A percentile compares a stretch with the other conserved stretches of the same genome.
Conservation (phyloP, 1,140 invertebrate genomes). For the Pseudomyrmex pallidus region DNA sequence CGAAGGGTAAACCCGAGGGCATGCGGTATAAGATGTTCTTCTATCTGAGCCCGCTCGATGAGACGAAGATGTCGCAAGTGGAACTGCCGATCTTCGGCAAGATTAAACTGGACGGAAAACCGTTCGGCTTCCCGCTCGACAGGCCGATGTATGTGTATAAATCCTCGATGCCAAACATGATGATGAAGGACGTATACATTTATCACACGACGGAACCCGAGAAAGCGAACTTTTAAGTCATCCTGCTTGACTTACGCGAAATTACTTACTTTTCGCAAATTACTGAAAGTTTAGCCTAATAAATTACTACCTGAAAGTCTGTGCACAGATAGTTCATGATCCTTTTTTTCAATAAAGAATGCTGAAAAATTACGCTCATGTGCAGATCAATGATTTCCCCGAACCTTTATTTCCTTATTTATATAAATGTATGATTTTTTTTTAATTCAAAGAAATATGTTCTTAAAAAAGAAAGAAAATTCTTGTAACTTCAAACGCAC, state of each 20-base stretch:
- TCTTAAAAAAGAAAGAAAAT: too few relatives aligned
- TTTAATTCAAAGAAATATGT: too few relatives aligned
- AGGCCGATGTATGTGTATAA: slow-evolving; percentile 81
- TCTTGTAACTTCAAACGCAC: too few relatives aligned
- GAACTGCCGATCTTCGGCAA: slow-evolving; percentile 78
- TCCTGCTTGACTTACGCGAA: neutral
- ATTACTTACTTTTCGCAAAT: too few relatives aligned
- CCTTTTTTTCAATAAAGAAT: slow-evolving; percentile 58
- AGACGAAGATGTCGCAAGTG: slow-evolving; percentile 68
- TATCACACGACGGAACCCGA: slow-evolving; percentile 71
- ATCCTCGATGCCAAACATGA: slow-evolving; percentile 82
- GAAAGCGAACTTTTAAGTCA: slow-evolving; percentile 41
- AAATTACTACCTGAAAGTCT: too few relatives aligned
- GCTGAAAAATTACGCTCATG: slow-evolving; percentile 14
- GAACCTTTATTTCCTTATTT: neutral
- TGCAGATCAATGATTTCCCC: neutral
- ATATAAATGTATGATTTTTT: too few relatives aligned
- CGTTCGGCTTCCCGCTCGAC: slow-evolving; percentile 90
- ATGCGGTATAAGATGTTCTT: slow-evolving; percentile 84
- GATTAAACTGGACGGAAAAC: slow-evolving; percentile 84
- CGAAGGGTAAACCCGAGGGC: slow-evolving; percentile 82
- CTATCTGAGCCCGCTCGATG: slow-evolving; percentile 80
- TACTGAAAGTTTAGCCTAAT: neutral
- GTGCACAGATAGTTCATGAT: neutral
- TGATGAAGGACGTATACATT: slow-evolving; percentile 81